Base-by-base conservation (phyloP, 2,113 vertebrate genomes). In the Microcebus jonahi region DNA sequence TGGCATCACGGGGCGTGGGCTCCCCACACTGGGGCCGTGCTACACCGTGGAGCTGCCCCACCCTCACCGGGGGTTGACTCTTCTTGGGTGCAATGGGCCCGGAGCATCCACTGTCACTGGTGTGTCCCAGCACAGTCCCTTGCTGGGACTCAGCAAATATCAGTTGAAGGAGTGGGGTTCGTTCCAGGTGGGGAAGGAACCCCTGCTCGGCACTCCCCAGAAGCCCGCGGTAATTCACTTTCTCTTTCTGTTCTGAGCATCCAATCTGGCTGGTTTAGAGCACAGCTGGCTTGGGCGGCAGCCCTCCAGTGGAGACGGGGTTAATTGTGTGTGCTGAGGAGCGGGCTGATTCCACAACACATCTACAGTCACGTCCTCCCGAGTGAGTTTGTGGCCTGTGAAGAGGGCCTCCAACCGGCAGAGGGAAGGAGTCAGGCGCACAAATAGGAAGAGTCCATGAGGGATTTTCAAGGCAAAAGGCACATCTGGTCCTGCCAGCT, bases 41-140 rank as follows among this genome's bases (percentile, higher is more conserved):
- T 76, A 1, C 2, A 42, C 57, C 1, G 0, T 1, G 1, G 9
- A 42, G 42, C 1, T 18, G n/a, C 11, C 70, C 50, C 31, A 31
- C 82, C 42, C 9, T 59, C 45, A 27, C 53, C 8, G 17, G 70
- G 3, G 12, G 36, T 23, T 27, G 12, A 21, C 27, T 42, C 34
- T 21, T 53, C 63, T 18, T 13, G 53, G 25, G 36, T 29, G 34
- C 17, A 20, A 14, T 27, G 36, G 48, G 27, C 85, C 18, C 5
- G n/a, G 39, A 23, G 27, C 76, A 73, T 36, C 61, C 7, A 11
- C 61, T 81, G 17, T 45, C 70, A 4, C 20, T 4, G 1, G 39
- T 45, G 31, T 55, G 73, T 57, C 45, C 45, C 61, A 81, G n/a
- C 84, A 81, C 50, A 34, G 71, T 3, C 5, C 61, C 81, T 39